These are phyloP conservation scores for Halcyon senegalensis DNA, from an alignment of 2,113 vertebrate genomes.

Conservation along the genomic window DNA sequence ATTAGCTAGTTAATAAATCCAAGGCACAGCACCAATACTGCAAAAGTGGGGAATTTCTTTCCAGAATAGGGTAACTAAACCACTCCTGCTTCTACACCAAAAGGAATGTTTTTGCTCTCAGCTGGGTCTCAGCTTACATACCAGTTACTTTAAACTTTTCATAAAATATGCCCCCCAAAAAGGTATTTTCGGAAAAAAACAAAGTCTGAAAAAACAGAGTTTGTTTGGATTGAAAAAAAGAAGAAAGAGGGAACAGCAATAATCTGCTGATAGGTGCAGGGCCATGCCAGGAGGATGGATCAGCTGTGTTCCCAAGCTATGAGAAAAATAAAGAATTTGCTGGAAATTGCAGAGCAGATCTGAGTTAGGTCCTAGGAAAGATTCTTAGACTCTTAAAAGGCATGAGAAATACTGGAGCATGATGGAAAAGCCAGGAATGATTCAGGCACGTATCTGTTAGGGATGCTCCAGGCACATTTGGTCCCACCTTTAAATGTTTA, in stretches of 20 bases:
- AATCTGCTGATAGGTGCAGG: background rate
- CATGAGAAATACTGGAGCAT: background rate
- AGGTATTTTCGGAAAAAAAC: background rate
- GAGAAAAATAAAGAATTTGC: background rate
- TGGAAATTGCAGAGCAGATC: background rate
- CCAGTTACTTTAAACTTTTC: background rate
- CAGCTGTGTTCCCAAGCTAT: background rate
- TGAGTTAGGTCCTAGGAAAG: background rate
- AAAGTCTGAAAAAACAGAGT: background rate
- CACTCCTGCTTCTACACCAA: background rate
- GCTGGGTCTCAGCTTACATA: background rate
- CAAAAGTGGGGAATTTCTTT: background rate
- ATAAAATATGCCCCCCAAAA: background rate
- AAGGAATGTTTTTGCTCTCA: background rate
- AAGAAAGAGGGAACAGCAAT: background rate
- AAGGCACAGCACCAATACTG: background rate
- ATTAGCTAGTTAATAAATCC: background rate
- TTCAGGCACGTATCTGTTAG: rapidly evolving
- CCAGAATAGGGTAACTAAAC: background rate
- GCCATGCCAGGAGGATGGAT: rapidly evolving
- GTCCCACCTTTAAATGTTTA: background rate
- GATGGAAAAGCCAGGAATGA: background rate
- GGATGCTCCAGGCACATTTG: background rate
- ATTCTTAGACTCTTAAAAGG: background rate
- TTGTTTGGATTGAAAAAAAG: background rate